Percentiles rank a stretch among this genome's conserved stretches.
These are phyloP conservation scores for Acipenser ruthenus DNA, from an alignment of 2,797 vertebrate genomes.

Conservation along the genomic window DNA sequence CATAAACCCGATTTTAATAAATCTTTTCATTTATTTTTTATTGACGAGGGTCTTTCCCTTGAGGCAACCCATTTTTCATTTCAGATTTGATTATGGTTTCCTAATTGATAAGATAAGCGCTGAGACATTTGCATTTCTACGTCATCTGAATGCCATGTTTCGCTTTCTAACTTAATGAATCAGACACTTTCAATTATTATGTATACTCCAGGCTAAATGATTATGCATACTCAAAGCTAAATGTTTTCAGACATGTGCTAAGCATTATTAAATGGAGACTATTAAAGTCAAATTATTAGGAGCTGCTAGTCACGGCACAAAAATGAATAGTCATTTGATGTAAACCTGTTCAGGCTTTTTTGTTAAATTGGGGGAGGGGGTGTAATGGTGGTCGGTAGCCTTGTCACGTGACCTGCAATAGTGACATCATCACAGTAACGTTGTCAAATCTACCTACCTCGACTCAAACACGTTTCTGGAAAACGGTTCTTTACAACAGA, in stretches of 20 bases:
- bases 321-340: slow-evolving; percentile 30
- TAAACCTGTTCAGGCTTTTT: slow-evolving; percentile 42
- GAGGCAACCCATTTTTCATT: slow-evolving; percentile 52
- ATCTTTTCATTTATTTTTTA: slow-evolving; percentile 40
- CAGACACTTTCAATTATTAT: slow-evolving; percentile 48
- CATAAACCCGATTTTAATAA: slow-evolving; percentile 46
- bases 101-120: slow-evolving; percentile 62
- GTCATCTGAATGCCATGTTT: slow-evolving; percentile 37
- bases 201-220: slow-evolving; percentile 46
- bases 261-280: slow-evolving; percentile 38
- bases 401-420: slow-evolving; percentile 56
- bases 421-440: slow-evolving; percentile 36
- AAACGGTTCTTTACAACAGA: too few relatives aligned
- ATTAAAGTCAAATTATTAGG: slow-evolving; percentile 47
- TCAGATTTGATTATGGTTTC: slow-evolving; percentile 45
- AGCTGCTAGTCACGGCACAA: slow-evolving; percentile 29
- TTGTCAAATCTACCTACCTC: too few relatives aligned
- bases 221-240: slow-evolving; percentile 38
- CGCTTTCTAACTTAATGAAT: slow-evolving; percentile 32
- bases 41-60: slow-evolving; percentile 41
- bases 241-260: slow-evolving; percentile 28
- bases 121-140: slow-evolving; percentile 32
- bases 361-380: slow-evolving; percentile 23
- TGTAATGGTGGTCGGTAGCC: slow-evolving; percentile 35
- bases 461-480: too few relatives aligned